These are phyloP conservation scores for Sylvilagus bachmani DNA, from an alignment of 2,113 vertebrate genomes.

Conservation along the genomic window DNA sequence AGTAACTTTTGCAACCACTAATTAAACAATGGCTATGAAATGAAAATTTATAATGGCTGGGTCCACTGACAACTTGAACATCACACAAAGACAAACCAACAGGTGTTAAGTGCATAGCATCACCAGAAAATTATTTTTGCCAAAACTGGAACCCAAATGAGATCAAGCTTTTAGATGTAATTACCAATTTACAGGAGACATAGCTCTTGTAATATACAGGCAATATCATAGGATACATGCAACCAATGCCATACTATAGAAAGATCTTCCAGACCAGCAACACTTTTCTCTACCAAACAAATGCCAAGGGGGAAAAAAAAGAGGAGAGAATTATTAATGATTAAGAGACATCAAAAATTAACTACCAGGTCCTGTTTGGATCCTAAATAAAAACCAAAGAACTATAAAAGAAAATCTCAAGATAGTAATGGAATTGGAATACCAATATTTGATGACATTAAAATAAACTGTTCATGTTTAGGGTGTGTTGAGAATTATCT, in stretches of 20 bases:
- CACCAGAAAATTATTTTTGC: neutral
- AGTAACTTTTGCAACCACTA: neutral
- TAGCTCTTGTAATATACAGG: neutral
- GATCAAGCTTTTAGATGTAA: conserved; percentile 6
- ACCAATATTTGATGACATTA: neutral
- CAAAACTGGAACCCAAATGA: neutral
- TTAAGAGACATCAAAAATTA: neutral
- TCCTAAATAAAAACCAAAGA: neutral
- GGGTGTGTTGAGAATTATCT: neutral
- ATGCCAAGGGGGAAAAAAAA: conserved; percentile 28
- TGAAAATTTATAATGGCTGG: neutral
- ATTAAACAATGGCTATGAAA: neutral
- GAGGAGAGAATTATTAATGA: neutral
- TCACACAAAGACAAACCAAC: neutral
- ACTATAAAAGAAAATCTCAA: neutral
- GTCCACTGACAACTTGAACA: neutral
- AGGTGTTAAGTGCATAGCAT: neutral
- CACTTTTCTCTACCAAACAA: conserved; percentile 16
- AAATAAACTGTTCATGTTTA: neutral
- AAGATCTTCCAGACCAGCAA: neutral
- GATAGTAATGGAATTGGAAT: neutral
- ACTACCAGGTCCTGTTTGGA: neutral
- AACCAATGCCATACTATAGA: neutral
- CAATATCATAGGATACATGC: neutral
- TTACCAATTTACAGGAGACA: neutral